These are phyloP conservation scores for Trichopoda pennipes DNA, from an alignment of 2,888 invertebrate genomes.

Conservation along the genomic window DNA sequence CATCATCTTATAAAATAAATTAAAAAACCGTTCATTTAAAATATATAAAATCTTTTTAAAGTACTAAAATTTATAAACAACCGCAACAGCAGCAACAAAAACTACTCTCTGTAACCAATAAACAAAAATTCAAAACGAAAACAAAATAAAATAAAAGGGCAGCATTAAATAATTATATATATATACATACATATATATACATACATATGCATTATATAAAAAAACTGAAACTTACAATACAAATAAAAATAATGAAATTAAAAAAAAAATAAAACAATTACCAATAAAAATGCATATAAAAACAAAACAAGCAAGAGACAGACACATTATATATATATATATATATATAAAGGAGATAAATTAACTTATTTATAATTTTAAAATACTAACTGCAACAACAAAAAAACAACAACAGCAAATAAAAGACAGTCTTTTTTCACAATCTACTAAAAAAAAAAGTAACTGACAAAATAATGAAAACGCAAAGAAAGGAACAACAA, in stretches of 20 bases:
- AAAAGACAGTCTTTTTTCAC: constrained; percentile 56
- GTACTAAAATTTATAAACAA: constrained; percentile 25
- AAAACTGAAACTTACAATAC: constrained; percentile 45
- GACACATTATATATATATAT: constrained; percentile 25
- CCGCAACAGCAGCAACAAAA: constrained; percentile 19
- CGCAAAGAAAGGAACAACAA: constrained; percentile 69
- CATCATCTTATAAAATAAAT: constrained; percentile 7
- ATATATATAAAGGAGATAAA: constrained; percentile 43
- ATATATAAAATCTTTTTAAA: constrained; percentile 20
- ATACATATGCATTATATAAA: constrained; percentile 28
- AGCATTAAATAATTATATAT: constrained; percentile 42
- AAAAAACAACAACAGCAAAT: constrained; percentile 56
- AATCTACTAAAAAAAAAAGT: constrained; percentile 47
- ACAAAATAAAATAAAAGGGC: constrained; percentile 52
- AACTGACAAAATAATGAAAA: constrained; percentile 60
- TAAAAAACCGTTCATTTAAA: constrained; percentile 9
- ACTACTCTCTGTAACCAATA: constrained; percentile 41
- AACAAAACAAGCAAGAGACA: neutral
- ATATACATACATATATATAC: constrained; percentile 7
- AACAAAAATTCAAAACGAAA: constrained; percentile 30
- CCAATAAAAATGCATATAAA: constrained; percentile 34
- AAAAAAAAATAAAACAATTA: constrained; percentile 24
- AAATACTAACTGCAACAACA: constrained; percentile 57
- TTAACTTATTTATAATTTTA: constrained; percentile 47
- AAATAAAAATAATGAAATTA: neutral